Conservation (phyloP, 2,113 vertebrate species). For the Clarias macrocephalus region DNA sequence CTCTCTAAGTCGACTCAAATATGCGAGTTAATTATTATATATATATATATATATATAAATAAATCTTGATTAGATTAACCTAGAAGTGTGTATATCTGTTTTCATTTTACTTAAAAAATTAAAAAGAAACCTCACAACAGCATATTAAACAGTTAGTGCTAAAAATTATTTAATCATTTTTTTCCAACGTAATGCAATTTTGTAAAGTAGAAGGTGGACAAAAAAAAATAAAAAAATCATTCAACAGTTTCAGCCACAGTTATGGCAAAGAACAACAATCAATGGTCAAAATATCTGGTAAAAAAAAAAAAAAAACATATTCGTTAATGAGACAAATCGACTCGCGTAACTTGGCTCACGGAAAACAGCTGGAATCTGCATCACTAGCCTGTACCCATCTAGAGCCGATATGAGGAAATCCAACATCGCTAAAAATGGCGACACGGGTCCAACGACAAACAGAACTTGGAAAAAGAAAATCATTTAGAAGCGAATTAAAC, state of each 20-base stretch:
- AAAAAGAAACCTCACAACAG: too few relatives aligned
- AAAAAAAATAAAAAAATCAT: background rate
- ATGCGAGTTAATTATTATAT: background rate
- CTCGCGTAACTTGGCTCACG: background rate
- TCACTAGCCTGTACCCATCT: background rate
- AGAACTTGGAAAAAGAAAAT: background rate
- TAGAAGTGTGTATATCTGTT: too few relatives aligned
- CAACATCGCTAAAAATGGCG: background rate
- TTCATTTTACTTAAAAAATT: too few relatives aligned
- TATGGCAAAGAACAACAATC: background rate
- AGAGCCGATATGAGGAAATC: background rate
- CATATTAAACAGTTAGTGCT: too few relatives aligned
- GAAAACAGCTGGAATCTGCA: background rate
- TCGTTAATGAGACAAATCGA: background rate
- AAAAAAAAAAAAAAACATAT: background rate
- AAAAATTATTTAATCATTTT: too few relatives aligned
- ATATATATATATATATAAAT: too few relatives aligned
- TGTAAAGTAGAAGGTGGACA: too few relatives aligned
- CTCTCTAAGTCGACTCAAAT: background rate
- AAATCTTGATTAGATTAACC: too few relatives aligned
- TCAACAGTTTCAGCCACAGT: background rate
- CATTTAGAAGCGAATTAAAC: background rate
- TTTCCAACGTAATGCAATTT: too few relatives aligned
- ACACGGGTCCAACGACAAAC: background rate
- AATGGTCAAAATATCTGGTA: background rate